A percentile compares a stretch with the other conserved stretches of the same genome.
phyloP scores from a whole-genome alignment of 2,888 invertebrate species.

The Cacoxenus indagator region DNA sequence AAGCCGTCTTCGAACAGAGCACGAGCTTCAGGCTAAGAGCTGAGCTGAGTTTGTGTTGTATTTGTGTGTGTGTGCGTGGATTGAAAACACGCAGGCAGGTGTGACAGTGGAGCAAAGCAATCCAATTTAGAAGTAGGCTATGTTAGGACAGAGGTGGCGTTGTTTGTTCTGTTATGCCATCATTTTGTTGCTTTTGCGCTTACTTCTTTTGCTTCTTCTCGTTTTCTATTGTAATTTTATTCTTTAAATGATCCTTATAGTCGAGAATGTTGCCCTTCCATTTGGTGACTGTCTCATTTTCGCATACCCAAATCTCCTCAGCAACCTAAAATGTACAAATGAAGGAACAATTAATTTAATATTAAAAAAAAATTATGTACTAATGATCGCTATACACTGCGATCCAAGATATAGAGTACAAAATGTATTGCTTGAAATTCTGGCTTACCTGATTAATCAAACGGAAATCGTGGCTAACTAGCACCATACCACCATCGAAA shows the following conservation, averaged over 20 bases:
- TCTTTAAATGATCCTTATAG: slow-evolving; percentile 95
- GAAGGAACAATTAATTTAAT: background rate
- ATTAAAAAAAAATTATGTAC: background rate
- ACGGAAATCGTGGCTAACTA: slow-evolving; percentile 99
- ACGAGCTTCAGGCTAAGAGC: no score
- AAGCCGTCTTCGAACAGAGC: no score
- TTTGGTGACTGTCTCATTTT: slow-evolving; percentile 94
- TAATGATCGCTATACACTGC: no score
- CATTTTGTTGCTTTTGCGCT: slow-evolving; percentile 41
- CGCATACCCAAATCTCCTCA: slow-evolving; percentile 99
- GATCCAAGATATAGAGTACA: background rate
- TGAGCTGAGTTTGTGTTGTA: slow-evolving; percentile 37
- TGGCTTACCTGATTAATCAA: slow-evolving; percentile 92
- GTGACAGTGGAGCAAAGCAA: no score
- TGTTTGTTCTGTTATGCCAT: slow-evolving; percentile 28
- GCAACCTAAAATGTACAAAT: slow-evolving; percentile 80
- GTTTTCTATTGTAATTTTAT: slow-evolving; percentile 80
- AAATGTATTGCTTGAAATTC: background rate
- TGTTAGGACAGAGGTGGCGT: no score
- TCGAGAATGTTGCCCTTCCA: slow-evolving; percentile 97
- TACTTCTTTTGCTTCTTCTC: slow-evolving; percentile 55
- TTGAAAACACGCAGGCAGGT: background rate
- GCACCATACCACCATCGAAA: slow-evolving; percentile 98
- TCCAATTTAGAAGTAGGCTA: no score
- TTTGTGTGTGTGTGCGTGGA: slow-evolving; percentile 19